These are phyloP conservation scores for Panagrolaimus sp. DNA, from an alignment of 1,140 invertebrate species.

Conservation along the genomic window DNA sequence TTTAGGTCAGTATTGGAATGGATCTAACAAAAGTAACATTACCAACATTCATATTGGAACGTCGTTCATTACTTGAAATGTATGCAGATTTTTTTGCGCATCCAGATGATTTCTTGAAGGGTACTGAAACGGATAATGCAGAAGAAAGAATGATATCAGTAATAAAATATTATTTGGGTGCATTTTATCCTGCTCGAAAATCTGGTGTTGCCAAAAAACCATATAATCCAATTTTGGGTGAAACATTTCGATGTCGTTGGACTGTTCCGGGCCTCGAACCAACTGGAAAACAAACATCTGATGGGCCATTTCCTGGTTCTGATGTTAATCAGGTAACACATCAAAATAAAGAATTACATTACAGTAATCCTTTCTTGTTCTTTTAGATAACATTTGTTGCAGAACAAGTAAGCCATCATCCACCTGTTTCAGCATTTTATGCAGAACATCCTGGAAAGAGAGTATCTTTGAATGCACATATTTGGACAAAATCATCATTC, in stretches of 20 bases:
- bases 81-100: conserved; percentile 65
- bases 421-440: conserved; percentile 69
- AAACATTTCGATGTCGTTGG: conserved; percentile 64
- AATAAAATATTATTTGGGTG: conserved; percentile 62
- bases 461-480: conserved; percentile 62
- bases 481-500: conserved; percentile 65
- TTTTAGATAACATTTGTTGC: conserved; percentile 71
- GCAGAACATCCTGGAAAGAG: conserved; percentile 61
- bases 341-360: too few relatives aligned
- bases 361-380: too few relatives aligned
- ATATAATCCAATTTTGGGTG: conserved; percentile 65
- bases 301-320: conserved; percentile 55
- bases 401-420: conserved; percentile 98
- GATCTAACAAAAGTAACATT: conserved; percentile 64
- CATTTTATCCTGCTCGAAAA: conserved; percentile 63
- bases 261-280: conserved; percentile 46
- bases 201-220: conserved; percentile 64
- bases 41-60: conserved; percentile 64
- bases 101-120: conserved; percentile 57
- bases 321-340: conserved; percentile 51
- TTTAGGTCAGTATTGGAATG: conserved; percentile 65
- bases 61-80: conserved; percentile 63
- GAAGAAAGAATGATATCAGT: conserved; percentile 62
- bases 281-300: conserved; percentile 66
- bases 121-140: conserved; percentile 41